phyloP scores from a whole-genome alignment of 2,888 invertebrate species.

The Phymatocera aterrima region DNA sequence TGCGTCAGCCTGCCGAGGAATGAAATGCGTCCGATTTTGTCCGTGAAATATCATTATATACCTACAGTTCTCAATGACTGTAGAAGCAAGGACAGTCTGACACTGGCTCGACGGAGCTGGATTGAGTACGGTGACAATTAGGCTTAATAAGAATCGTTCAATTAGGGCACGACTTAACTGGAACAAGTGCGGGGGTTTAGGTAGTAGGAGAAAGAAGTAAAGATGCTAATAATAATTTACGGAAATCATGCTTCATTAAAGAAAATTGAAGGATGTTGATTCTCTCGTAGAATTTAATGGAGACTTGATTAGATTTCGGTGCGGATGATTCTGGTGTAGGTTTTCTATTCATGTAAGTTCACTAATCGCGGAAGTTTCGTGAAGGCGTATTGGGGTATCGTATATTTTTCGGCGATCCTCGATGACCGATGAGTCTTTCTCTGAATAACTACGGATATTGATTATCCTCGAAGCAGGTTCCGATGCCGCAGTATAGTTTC shows the following conservation, averaged over 20 bases:
- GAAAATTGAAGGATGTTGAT: background rate
- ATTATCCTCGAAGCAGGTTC: background rate
- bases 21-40: constrained; percentile 3
- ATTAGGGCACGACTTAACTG: background rate
- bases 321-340: background rate
- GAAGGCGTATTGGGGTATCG: background rate
- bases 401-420: background rate
- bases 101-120: background rate
- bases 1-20: background rate
- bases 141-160: constrained; percentile 6
- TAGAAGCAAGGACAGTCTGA: constrained; percentile 30
- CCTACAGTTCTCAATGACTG: constrained; percentile 19
- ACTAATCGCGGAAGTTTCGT: background rate
- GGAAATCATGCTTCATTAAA: background rate
- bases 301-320: background rate
- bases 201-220: background rate
- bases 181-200: background rate
- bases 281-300: background rate
- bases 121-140: constrained; percentile 14
- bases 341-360: background rate
- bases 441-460: background rate
- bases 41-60: constrained; percentile 18
- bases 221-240: constrained; percentile 3
- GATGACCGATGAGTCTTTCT: background rate
- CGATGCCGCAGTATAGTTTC: background rate